A percentile compares a stretch with the other conserved stretches of the same genome.
Conservation (phyloP, 2,113 vertebrate species). For the Mellivora capensis region DNA sequence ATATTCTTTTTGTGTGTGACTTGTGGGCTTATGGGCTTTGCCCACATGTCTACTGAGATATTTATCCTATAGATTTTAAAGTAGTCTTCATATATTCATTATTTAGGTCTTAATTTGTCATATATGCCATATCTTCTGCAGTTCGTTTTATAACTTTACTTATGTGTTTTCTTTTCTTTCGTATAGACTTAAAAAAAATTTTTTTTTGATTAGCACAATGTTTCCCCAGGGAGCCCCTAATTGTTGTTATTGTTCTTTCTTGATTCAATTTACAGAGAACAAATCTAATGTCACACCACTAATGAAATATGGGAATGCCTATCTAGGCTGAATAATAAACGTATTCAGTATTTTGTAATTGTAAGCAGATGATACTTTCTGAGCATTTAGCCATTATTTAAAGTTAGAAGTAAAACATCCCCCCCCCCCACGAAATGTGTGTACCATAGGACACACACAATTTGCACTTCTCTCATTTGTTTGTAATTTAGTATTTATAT, state of each 20-base stretch:
- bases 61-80: conserved; percentile 2
- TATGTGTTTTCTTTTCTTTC: background rate
- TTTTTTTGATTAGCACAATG: background rate
- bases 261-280: background rate
- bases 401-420: background rate
- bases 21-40: background rate
- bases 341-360: background rate
- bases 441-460: background rate
- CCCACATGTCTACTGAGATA: background rate
- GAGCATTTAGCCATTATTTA: background rate
- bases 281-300: background rate
- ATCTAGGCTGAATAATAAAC: background rate
- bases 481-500: background rate
- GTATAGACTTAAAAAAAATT: background rate
- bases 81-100: background rate
- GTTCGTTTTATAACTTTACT: background rate
- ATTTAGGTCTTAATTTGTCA: background rate
- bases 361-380: background rate
- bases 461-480: conserved; percentile 29
- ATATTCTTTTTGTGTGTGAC: background rate
- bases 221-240: background rate
- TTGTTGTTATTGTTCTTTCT: background rate
- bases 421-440: background rate
- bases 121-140: background rate
- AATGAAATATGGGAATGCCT: background rate